Conservation (phyloP, 2,888 invertebrate genomes). For the Nomada hirtipes region DNA sequence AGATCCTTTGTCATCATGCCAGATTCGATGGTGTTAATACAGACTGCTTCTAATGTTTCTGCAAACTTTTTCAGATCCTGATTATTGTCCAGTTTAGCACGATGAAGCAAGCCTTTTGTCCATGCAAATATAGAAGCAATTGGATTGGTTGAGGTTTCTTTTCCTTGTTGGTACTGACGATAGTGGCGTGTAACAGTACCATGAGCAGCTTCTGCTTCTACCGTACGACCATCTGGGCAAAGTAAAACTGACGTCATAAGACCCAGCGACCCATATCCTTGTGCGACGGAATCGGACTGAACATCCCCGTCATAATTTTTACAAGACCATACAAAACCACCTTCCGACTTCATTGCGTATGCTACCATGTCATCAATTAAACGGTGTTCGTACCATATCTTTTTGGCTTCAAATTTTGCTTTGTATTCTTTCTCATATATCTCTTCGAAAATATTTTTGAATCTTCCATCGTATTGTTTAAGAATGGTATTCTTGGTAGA, state of each 20-base stretch:
- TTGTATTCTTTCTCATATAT: conserved; percentile 96
- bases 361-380: conserved; percentile 99
- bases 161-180: conserved; percentile 95
- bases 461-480: conserved; percentile 97
- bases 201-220: conserved; percentile 99
- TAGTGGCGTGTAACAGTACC: conserved; percentile 98
- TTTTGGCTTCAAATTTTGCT: conserved; percentile 91
- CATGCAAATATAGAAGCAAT: conserved; percentile 99
- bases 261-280: conserved; percentile 97
- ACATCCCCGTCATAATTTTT: conserved; percentile 99
- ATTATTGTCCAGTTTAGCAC: conserved; percentile 97
- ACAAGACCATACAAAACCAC: conserved; percentile 99
- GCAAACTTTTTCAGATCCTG: conserved; percentile 91
- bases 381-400: conserved; percentile 99
- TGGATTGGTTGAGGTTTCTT: conserved; percentile 99
- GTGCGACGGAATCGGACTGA: conserved; percentile 99
- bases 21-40: conserved; percentile 97
- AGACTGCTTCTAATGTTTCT: conserved; percentile 94
- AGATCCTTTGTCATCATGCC: conserved; percentile 99
- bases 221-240: conserved; percentile 98
- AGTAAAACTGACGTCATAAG: conserved; percentile 99
- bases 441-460: conserved; percentile 98
- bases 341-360: conserved; percentile 98
- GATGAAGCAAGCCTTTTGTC: conserved; percentile 96
- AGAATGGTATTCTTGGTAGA: conserved; percentile 99